Evolutionary conservation across 2,888 invertebrate genomes (phyloP), one percentile per base, ranked within the genome.

Genomic region (Hecatera dysodea): DNA sequence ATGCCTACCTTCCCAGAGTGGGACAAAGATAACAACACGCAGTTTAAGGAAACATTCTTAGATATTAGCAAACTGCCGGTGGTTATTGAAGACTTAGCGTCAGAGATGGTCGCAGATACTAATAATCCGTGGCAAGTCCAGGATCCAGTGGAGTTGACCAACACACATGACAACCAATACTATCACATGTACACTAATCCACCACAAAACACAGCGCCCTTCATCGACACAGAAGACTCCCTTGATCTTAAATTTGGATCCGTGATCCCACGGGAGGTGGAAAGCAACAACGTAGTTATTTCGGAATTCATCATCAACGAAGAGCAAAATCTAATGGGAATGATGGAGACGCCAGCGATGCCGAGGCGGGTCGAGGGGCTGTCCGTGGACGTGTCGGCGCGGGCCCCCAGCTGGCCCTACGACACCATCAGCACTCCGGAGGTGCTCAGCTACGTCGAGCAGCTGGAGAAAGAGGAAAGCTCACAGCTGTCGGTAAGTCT

Each of bases 371-470:
- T 76, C 12, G 82, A 86, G 53, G 89, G 86, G 46, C 88, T 95
- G 66, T 89, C 91, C 19, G 89, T 96, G 44, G 90, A 94, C 85
- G 92, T 95, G 69, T 87, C 88, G 53, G 84, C 90, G 70, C 88
- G 87, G 46, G 81, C 88, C 36, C 88, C 91, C 42, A 72, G 74
- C 81, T 92, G 92, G 90, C 80, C 89, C 53, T 83, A 74, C 33
- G 92, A 92, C 72, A 79, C 88, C 82, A 93, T 96, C 87, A 95
- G 92, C 88, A 96, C 96, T 33, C 96, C 96, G 9, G 96, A 96
- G 67, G 93, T 96, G 68, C 91, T 96, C 65, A 93, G 88, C 78
- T 93, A 89, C 75, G 94, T 96, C 63, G 96, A 96, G 83, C 94
- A 95, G 79, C 83, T 96, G 81, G 96, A 96, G 86, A 93, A 90